A percentile compares a stretch with the other conserved stretches of the same genome.
These are phyloP conservation scores for Oncorhynchus mykiss DNA, from an alignment of 2,113 vertebrate species.

Conservation along the genomic window DNA sequence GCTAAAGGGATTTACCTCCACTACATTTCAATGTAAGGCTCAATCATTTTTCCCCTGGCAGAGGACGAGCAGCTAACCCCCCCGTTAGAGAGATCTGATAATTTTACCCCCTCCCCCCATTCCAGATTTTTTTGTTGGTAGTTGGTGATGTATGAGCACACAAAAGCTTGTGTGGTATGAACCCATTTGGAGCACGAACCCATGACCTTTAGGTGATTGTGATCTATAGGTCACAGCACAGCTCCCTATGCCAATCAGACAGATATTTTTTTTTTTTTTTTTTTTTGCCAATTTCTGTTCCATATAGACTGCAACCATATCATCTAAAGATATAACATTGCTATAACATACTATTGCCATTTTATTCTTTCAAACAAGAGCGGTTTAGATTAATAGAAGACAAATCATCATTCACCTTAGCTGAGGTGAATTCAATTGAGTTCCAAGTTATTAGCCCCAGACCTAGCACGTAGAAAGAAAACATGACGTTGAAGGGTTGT, in stretches of 20 bases:
- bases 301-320: neutral
- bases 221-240: neutral
- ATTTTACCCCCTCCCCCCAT: neutral
- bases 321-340: neutral
- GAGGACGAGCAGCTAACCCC: too few species aligned
- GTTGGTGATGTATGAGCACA: neutral
- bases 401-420: neutral
- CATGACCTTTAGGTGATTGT: neutral
- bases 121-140: neutral
- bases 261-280: neutral
- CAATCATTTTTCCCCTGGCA: too few species aligned
- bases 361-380: neutral
- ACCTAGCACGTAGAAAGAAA: too few species aligned
- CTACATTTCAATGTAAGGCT: too few species aligned
- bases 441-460: neutral
- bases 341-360: neutral
- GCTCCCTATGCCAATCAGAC: too few species aligned
- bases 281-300: neutral
- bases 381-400: neutral
- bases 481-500: too few species aligned
- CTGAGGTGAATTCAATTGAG: neutral
- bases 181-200: neutral
- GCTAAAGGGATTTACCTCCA: too few species aligned
- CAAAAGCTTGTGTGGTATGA: slow-evolving; percentile 7
- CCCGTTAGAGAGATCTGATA: neutral